Percentiles rank a stretch among this genome's conserved stretches.
phyloP scores from a whole-genome alignment of 2,113 vertebrate genomes.

The Mustela lutreola region DNA sequence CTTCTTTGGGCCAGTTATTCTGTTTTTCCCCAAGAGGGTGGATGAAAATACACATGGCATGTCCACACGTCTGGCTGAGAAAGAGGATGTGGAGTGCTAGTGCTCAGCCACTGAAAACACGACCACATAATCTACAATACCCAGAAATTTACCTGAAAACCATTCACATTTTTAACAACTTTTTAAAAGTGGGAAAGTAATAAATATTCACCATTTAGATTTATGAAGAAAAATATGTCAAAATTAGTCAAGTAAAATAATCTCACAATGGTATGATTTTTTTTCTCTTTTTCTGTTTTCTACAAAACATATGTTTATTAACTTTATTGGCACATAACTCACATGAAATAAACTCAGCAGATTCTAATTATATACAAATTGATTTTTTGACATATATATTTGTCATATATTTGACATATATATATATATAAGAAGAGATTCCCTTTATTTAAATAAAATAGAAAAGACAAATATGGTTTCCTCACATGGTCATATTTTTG shows the following conservation, averaged over 20 bases:
- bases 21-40: background rate
- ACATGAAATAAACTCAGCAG: background rate
- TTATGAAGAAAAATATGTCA: background rate
- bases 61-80: background rate
- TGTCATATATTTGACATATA: background rate
- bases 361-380: background rate
- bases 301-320: background rate
- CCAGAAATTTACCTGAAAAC: background rate
- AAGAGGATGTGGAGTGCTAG: background rate
- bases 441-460: slow-evolving; percentile 13
- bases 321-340: background rate
- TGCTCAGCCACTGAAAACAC: background rate
- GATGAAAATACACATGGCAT: background rate
- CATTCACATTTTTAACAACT: background rate
- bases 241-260: background rate
- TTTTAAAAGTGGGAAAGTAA: background rate
- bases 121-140: background rate
- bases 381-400: background rate
- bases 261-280: background rate
- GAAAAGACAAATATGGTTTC: background rate
- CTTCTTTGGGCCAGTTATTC: background rate
- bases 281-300: background rate
- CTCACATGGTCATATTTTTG: background rate
- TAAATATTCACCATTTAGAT: background rate
- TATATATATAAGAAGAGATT: background rate